A percentile compares a stretch with the other conserved stretches of the same genome.
phyloP scores from a whole-genome alignment of 2,888 invertebrate genomes.

The Willowsia nigromaculata region DNA sequence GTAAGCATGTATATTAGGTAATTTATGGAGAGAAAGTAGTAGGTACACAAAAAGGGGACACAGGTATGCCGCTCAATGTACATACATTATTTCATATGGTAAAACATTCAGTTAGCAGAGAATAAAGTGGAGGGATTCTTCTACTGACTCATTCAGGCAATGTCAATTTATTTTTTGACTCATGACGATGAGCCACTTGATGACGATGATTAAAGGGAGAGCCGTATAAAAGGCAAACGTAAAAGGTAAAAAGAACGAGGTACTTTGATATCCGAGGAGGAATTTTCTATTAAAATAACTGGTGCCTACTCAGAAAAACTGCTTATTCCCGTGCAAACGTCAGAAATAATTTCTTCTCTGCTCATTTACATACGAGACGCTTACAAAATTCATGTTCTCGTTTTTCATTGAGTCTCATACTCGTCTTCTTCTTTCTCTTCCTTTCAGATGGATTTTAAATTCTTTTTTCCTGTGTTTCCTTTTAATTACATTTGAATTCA shows the following conservation, averaged over 20 bases:
- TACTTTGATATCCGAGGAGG: constrained; percentile 26
- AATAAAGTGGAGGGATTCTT: not conserved
- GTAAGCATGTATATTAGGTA: not conserved
- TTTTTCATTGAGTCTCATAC: constrained; percentile 14
- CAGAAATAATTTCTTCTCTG: constrained; percentile 24
- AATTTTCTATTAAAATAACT: not conserved
- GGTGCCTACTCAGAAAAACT: not conserved
- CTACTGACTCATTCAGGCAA: constrained; percentile 36
- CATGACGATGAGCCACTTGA: constrained; percentile 41
- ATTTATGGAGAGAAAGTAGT: not conserved
- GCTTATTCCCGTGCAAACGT: not conserved
- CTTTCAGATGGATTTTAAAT: not conserved
- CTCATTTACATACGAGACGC: constrained; percentile 18
- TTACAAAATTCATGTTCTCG: not conserved
- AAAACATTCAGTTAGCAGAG: not conserved
- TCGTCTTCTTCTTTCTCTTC: not conserved
- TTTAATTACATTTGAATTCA: constrained; percentile 41
- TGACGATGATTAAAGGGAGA: constrained; percentile 36
- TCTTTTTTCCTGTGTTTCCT: not conserved
- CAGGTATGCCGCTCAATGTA: not conserved
- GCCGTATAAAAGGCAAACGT: not conserved
- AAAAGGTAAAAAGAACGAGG: not conserved
- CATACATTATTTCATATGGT: not conserved
- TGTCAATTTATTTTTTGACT: constrained; percentile 54
- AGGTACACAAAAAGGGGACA: not conserved